phyloP scores from a whole-genome alignment of 2,113 vertebrate genomes.

The Athene noctua region DNA sequence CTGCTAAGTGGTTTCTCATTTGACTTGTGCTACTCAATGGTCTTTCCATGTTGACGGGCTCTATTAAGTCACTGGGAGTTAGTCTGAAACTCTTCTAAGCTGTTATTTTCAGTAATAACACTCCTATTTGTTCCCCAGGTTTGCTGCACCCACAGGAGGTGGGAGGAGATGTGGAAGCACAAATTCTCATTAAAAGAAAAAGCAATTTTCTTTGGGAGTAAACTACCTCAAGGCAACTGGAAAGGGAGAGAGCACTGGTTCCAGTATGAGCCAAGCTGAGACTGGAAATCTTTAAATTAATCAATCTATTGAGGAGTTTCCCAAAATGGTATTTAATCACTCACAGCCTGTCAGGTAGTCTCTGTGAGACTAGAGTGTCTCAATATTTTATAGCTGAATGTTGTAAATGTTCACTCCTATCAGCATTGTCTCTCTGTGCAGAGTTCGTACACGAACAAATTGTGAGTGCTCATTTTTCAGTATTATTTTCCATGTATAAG shows the following conservation, averaged over 20 bases:
- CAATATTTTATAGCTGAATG: not conserved
- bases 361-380: not conserved
- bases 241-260: not conserved
- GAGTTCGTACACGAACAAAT: not conserved
- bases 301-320: not conserved
- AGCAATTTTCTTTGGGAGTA: not conserved
- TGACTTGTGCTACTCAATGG: slow-evolving; percentile 67
- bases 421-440: not conserved
- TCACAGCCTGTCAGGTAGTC: not conserved
- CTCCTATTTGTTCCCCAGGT: slow-evolving; percentile 39
- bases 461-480: not conserved
- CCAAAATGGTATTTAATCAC: not conserved
- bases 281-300: not conserved
- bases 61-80: slow-evolving; percentile 62
- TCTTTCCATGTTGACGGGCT: slow-evolving; percentile 59
- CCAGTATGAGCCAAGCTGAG: not conserved
- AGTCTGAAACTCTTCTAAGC: slow-evolving; percentile 45
- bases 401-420: not conserved
- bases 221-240: not conserved
- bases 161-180: not conserved
- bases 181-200: slow-evolving; percentile 27
- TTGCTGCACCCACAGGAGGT: not conserved
- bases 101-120: slow-evolving; percentile 52
- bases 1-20: slow-evolving; percentile 71
- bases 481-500: not conserved